phyloP scores from a whole-genome alignment of 2,888 invertebrate genomes.

The Orchestes rusci region DNA sequence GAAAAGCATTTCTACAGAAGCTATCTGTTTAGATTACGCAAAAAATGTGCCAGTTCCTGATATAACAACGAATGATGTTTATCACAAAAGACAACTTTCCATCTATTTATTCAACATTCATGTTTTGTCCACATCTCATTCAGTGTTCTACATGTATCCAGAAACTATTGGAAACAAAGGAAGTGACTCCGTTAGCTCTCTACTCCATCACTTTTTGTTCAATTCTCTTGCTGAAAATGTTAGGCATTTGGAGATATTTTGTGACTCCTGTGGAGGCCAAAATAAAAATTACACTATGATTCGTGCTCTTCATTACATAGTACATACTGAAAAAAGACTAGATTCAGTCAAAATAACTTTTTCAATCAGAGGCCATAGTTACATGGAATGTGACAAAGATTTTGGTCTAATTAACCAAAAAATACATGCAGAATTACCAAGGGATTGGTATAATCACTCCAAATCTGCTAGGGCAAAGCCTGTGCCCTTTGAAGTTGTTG shows the following conservation, averaged over 20 bases:
- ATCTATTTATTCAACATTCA: too few species aligned
- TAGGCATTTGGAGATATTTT: neutral
- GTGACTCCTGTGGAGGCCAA: neutral
- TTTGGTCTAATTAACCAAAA: neutral
- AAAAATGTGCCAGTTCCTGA: constrained; percentile 10
- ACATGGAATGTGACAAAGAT: neutral
- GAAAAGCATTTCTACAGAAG: too few species aligned
- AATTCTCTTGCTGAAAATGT: neutral
- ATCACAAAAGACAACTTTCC: constrained; percentile 6
- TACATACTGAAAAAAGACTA: neutral
- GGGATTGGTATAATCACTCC: neutral
- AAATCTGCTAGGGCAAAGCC: neutral
- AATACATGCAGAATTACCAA: neutral
- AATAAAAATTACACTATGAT: neutral
- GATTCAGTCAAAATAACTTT: neutral
- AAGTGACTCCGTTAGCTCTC: neutral
- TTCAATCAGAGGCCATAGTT: neutral
- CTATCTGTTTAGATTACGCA: too few species aligned
- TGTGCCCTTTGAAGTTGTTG: neutral
- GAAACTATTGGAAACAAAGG: neutral
- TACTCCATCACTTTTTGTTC: neutral
- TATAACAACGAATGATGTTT: constrained; percentile 7
- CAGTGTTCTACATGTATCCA: neutral
- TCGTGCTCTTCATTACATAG: neutral
- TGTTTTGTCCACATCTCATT: too few species aligned